Evolutionary conservation across 2,113 vertebrate genomes (phyloP).

Genomic region (Pampusana beccarii): DNA sequence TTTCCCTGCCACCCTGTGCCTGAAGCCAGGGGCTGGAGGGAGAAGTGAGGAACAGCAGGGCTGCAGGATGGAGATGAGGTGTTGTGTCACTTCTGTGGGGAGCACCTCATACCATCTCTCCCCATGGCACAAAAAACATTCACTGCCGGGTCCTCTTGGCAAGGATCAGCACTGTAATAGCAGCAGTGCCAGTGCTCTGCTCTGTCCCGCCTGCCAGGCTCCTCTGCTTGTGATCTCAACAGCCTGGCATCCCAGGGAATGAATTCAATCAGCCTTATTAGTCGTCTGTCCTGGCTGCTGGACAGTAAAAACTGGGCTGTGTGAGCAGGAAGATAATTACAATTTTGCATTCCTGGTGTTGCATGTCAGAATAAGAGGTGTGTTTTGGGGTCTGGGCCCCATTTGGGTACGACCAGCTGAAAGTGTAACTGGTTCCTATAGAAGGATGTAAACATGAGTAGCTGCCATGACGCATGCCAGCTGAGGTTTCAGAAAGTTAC

Average conservation of each 20-base stretch:
- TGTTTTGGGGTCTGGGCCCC: background rate
- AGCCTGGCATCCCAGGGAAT: background rate
- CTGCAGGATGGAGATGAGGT: background rate
- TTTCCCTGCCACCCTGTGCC: background rate
- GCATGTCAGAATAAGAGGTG: background rate
- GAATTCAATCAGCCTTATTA: background rate
- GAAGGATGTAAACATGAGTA: background rate
- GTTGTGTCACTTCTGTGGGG: background rate
- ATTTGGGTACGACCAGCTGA: background rate
- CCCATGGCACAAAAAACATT: rapidly evolving
- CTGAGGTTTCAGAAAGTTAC: background rate
- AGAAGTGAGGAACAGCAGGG: background rate
- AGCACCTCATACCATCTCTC: background rate
- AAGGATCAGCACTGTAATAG: background rate
- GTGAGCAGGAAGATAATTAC: background rate
- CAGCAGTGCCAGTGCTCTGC: background rate
- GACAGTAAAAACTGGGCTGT: background rate
- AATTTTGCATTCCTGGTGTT: background rate
- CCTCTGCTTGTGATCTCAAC: background rate
- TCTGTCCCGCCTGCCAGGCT: background rate
- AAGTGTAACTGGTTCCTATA: background rate
- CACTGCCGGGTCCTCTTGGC: background rate
- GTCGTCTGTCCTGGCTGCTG: background rate
- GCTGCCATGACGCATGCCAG: background rate
- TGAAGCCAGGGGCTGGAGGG: background rate